These are phyloP conservation scores for Helicoverpa zea DNA, from an alignment of 1,140 invertebrate species.

Conservation along the genomic window DNA sequence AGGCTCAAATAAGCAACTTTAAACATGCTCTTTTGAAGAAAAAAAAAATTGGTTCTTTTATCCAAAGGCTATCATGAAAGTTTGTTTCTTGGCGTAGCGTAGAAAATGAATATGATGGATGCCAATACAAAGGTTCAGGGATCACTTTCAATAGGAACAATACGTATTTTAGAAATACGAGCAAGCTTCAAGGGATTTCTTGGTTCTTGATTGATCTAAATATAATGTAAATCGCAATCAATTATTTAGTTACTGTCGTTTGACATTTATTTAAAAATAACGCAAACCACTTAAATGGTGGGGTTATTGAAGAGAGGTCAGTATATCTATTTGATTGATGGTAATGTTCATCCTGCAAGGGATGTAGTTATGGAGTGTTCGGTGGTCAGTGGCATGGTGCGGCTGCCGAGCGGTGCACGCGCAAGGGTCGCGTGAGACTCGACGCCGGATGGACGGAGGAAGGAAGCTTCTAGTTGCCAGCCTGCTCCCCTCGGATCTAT, in stretches of 20 bases:
- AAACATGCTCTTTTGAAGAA: neutral
- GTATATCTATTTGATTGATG: slow-evolving; percentile 9
- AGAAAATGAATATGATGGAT: too few relatives aligned
- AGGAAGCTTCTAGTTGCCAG: slow-evolving; percentile 84
- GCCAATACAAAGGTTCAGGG: too few relatives aligned
- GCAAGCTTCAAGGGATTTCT: too few relatives aligned
- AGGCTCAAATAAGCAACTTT: neutral
- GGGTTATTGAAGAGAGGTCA: neutral
- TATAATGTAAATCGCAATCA: neutral
- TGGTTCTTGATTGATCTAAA: too few relatives aligned
- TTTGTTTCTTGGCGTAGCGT: too few relatives aligned
- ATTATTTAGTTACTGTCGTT: neutral
- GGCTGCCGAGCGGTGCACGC: slow-evolving; percentile 48
- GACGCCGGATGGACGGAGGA: slow-evolving; percentile 81
- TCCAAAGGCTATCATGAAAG: too few relatives aligned
- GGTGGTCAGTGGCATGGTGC: slow-evolving; percentile 73
- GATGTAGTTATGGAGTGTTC: slow-evolving; percentile 37
- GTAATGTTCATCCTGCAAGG: slow-evolving; percentile 21
- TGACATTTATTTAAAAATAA: too few relatives aligned
- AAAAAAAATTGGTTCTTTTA: too few relatives aligned
- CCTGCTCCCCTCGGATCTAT: slow-evolving; percentile 82
- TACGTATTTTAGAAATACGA: too few relatives aligned
- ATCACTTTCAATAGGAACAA: too few relatives aligned
- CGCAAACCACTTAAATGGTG: too few relatives aligned
- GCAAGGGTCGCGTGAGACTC: slow-evolving; percentile 80